phyloP scores from a whole-genome alignment of 2,888 invertebrate species.

The Scrobipalpa atriplicella region DNA sequence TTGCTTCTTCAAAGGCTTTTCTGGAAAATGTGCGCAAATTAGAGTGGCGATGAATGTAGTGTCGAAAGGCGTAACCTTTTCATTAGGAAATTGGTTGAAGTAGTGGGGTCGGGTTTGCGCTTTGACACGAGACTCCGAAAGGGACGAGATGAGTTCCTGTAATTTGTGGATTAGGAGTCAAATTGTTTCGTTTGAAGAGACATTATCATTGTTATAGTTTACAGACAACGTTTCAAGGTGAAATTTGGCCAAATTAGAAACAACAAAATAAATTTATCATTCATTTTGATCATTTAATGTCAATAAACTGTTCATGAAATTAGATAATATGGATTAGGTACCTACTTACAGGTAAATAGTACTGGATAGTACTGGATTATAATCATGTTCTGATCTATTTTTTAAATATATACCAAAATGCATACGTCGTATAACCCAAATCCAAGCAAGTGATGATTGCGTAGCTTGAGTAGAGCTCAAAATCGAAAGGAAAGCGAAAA shows the following conservation, averaged over 20 bases:
- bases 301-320: no score
- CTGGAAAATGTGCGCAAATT: slow-evolving; percentile 21
- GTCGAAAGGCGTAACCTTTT: slow-evolving; percentile 37
- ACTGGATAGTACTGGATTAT: no score
- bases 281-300: no score
- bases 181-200: slow-evolving; percentile 63
- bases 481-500: not conserved
- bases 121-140: slow-evolving; percentile 67
- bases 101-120: slow-evolving; percentile 43
- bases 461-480: not conserved
- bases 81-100: slow-evolving; percentile 35
- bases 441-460: not conserved
- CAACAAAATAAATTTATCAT: no score
- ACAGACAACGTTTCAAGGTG: slow-evolving; percentile 31
- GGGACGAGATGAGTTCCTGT: slow-evolving; percentile 54
- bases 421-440: no score
- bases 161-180: slow-evolving; percentile 65
- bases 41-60: slow-evolving; percentile 41
- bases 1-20: slow-evolving; percentile 35
- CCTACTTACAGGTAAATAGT: no score
- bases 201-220: slow-evolving; percentile 42
- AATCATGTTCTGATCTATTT: no score
- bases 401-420: no score
- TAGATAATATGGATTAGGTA: no score
- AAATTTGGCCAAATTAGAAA: no score